Conservation (phyloP, 1,140 invertebrate species). For the Schlechtendalia chinensis region DNA sequence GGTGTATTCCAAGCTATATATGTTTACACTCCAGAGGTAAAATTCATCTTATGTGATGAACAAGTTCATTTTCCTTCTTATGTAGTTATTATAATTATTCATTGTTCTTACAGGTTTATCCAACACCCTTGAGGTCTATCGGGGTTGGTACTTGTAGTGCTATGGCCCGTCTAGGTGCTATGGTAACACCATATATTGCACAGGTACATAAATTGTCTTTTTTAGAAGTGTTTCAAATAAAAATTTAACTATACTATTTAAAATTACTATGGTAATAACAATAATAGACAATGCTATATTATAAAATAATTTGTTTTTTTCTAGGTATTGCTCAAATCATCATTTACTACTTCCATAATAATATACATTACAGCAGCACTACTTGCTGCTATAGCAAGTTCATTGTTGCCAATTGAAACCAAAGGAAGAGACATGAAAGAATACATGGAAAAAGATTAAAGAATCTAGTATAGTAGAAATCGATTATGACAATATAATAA, state of each 20-base stretch:
- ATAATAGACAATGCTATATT: too few relatives aligned
- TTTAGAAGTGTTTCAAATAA: too few relatives aligned
- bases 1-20: slow-evolving; percentile 93
- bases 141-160: slow-evolving; percentile 86
- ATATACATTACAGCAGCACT: slow-evolving; percentile 74
- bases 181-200: slow-evolving; percentile 89
- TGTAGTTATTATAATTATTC: slow-evolving; percentile 20
- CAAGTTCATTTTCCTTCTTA: slow-evolving; percentile 22
- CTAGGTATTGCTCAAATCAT: slow-evolving; percentile 69
- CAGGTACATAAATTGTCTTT: slow-evolving; percentile 64
- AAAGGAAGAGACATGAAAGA: slow-evolving; percentile 70
- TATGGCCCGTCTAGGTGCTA: slow-evolving; percentile 87
- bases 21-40: slow-evolving; percentile 90
- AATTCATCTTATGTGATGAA: slow-evolving; percentile 45
- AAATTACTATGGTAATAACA: too few relatives aligned
- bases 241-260: too few relatives aligned
- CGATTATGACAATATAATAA: too few relatives aligned
- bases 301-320: not conserved
- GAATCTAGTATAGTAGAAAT: too few relatives aligned
- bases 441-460: slow-evolving; percentile 52
- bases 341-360: slow-evolving; percentile 68
- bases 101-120: slow-evolving; percentile 69
- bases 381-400: slow-evolving; percentile 69
- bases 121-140: slow-evolving; percentile 81
- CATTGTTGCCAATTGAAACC: slow-evolving; percentile 78